phyloP scores from a whole-genome alignment of 2,797 vertebrate species.

The Uromys caudimaculatus region DNA sequence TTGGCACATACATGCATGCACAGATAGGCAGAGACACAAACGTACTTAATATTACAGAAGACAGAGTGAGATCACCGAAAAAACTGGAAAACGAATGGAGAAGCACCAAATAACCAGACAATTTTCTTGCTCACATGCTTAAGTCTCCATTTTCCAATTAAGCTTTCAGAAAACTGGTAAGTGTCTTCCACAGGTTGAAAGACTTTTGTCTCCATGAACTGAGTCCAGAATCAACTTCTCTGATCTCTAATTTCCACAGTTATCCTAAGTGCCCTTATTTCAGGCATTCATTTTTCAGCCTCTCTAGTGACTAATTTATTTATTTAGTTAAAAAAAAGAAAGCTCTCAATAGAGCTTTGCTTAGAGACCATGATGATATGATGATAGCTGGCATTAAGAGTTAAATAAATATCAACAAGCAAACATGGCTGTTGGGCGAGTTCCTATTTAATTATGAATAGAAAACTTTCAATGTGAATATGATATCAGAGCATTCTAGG shows the following conservation, averaged over 20 bases:
- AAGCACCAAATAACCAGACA: not conserved
- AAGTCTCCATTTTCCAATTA: not conserved
- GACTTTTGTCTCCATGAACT: not conserved
- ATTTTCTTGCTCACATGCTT: rapidly evolving
- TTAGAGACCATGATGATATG: conserved; percentile 35
- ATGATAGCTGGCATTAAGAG: conserved; percentile 35
- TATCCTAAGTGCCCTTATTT: not conserved
- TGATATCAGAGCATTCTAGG: not conserved
- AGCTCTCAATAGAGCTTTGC: conserved; percentile 44
- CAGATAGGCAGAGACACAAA: not conserved
- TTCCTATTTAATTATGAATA: not conserved
- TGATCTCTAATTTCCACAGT: conserved; percentile 4
- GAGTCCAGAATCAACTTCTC: not conserved
- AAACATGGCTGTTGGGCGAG: not conserved
- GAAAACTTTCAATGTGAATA: not conserved
- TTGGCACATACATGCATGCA: not conserved
- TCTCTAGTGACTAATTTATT: conserved; percentile 61
- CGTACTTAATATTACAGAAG: too few species aligned
- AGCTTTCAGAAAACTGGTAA: not conserved
- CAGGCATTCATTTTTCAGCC: not conserved
- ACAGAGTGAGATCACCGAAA: not conserved
- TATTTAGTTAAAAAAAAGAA: conserved; percentile 39
- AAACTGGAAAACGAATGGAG: not conserved
- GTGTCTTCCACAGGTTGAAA: not conserved
- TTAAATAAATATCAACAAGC: conserved; percentile 54